Percentiles rank a stretch among this genome's conserved stretches.
phyloP scores from a whole-genome alignment of 2,888 invertebrate genomes.

The Lycaena phlaeas region DNA sequence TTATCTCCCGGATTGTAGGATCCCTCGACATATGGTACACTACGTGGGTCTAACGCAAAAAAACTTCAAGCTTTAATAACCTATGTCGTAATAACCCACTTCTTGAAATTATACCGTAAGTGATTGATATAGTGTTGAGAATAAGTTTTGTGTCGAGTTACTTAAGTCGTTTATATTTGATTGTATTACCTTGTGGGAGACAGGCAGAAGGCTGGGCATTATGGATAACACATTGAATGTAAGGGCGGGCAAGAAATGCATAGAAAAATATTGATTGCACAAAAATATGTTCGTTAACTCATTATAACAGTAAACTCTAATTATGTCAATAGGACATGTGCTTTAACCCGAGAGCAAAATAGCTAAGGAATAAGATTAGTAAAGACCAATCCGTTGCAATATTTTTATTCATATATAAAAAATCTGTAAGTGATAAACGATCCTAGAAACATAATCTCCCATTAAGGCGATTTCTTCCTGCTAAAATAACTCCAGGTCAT shows the following conservation, averaged over 20 bases:
- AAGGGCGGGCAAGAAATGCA: not conserved
- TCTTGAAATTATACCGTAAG: slow-evolving; percentile 15
- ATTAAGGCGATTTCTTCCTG: no score
- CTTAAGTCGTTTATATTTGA: slow-evolving; percentile 14
- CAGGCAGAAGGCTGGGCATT: slow-evolving; percentile 57
- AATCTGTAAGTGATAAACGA: no score
- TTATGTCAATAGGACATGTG: no score
- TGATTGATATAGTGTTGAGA: rapidly evolving
- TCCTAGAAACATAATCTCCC: no score
- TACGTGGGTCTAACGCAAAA: slow-evolving; percentile 58
- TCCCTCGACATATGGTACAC: slow-evolving; percentile 60
- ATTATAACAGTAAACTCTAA: no score
- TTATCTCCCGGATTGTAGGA: slow-evolving; percentile 56
- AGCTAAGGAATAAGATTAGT: no score
- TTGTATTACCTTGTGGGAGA: slow-evolving; percentile 64
- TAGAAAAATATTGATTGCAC: slow-evolving; percentile 3
- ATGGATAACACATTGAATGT: slow-evolving; percentile 51
- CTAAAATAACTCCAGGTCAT: no score
- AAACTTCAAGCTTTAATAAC: slow-evolving; percentile 19
- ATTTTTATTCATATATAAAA: no score
- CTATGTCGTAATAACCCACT: slow-evolving; percentile 14
- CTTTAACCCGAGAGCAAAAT: no score
- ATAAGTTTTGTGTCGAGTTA: slow-evolving; percentile 9
- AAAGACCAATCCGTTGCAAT: no score
- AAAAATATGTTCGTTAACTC: not conserved